Conservation (phyloP, 2,113 vertebrate species). For the Casuarius casuarius region DNA sequence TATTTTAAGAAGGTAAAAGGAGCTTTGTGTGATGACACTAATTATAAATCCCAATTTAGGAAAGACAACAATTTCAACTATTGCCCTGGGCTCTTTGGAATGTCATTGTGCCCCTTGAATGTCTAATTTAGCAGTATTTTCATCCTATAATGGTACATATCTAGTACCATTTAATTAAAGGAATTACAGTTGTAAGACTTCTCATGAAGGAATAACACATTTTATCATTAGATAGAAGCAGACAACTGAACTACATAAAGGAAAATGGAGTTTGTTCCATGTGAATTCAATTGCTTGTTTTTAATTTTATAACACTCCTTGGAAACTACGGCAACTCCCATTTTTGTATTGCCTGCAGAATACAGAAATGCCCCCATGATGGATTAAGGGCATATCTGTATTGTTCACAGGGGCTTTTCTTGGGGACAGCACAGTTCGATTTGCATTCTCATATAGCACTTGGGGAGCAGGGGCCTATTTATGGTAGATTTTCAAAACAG, state of each 20-base stretch:
- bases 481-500: not conserved
- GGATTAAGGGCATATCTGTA: not conserved
- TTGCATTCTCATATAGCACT: not conserved
- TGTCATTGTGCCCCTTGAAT: not conserved
- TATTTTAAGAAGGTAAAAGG: not conserved
- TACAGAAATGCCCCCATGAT: not conserved
- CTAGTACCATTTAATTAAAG: slow-evolving; percentile 29
- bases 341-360: not conserved
- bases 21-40: not conserved
- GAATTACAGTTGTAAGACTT: not conserved
- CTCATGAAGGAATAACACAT: not conserved
- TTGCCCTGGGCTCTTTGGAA: not conserved
- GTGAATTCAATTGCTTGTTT: not conserved
- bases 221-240: not conserved
- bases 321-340: not conserved
- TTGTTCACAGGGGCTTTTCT: not conserved
- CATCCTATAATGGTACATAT: not conserved
- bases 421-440: not conserved
- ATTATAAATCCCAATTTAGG: slow-evolving; percentile 27
- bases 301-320: not conserved
- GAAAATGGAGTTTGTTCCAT: not conserved
- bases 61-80: slow-evolving; percentile 17
- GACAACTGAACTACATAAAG: not conserved
- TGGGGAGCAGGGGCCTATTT: not conserved
- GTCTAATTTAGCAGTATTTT: not conserved